phyloP scores from a whole-genome alignment of 2,797 vertebrate species.

The Rhinella marina region DNA sequence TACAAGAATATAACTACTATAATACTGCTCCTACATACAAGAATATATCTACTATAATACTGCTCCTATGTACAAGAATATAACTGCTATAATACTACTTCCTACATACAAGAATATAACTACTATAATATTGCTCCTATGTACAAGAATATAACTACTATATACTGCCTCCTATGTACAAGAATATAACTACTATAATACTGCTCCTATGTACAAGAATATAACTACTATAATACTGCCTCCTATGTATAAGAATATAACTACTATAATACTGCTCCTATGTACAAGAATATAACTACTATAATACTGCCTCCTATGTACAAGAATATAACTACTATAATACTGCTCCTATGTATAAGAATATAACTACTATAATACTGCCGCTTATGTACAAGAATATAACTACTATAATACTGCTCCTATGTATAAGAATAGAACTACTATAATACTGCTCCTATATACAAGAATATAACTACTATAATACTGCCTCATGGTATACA shows the following conservation, averaged over 20 bases:
- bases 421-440: not conserved
- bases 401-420: slow-evolving; percentile 13
- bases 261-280: not conserved
- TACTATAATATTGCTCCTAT: slow-evolving; percentile 9
- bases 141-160: slow-evolving; percentile 15
- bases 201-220: not conserved
- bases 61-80: slow-evolving; percentile 17
- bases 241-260: slow-evolving; percentile 3
- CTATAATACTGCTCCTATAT: not conserved
- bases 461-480: slow-evolving; percentile 22
- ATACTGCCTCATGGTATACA: slow-evolving; percentile 1
- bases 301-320: slow-evolving; percentile 3
- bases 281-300: slow-evolving; percentile 4
- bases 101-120: not conserved
- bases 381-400: not conserved
- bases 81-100: slow-evolving; percentile 11
- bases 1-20: slow-evolving; percentile 16
- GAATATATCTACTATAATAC: slow-evolving; percentile 23
- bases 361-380: slow-evolving; percentile 7
- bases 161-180: slow-evolving; percentile 6
- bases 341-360: not conserved
- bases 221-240: not conserved
- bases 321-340: slow-evolving; percentile 10
- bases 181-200: slow-evolving; percentile 18
- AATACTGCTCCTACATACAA: not conserved